A percentile compares a stretch with the other conserved stretches of the same genome.
phyloP scores from a whole-genome alignment of 1,140 invertebrate genomes.

The Platyura marginata region DNA sequence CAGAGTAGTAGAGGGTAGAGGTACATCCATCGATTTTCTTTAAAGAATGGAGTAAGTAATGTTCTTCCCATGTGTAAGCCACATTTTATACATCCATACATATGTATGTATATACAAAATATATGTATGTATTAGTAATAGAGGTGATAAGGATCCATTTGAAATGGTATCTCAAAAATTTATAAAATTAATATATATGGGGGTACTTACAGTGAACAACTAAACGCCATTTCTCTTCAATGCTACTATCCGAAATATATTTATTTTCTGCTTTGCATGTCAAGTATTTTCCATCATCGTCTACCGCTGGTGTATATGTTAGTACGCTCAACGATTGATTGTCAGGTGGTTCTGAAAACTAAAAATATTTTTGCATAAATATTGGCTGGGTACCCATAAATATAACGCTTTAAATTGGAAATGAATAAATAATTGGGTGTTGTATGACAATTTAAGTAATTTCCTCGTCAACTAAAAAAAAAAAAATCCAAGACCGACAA shows the following conservation, averaged over 20 bases:
- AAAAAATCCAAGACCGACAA: too few relatives aligned
- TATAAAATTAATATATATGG: slow-evolving; percentile 1
- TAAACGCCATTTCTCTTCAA: slow-evolving; percentile 65
- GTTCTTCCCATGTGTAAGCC: too few relatives aligned
- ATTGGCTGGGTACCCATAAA: too few relatives aligned
- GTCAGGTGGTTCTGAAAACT: slow-evolving; percentile 54
- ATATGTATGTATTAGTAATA: background rate
- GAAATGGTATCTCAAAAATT: background rate
- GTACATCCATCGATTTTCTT: too few relatives aligned
- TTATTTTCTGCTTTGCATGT: slow-evolving; percentile 77
- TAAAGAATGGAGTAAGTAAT: too few relatives aligned
- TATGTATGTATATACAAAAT: too few relatives aligned
- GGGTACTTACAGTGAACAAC: slow-evolving; percentile 54
- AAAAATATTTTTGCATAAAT: slow-evolving; percentile 13
- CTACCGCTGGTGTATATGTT: slow-evolving; percentile 57
- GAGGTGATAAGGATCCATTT: background rate
- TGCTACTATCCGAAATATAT: slow-evolving; percentile 53
- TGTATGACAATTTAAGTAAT: too few relatives aligned
- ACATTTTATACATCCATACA: too few relatives aligned
- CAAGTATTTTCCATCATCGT: slow-evolving; percentile 73
- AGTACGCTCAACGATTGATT: slow-evolving; percentile 71
- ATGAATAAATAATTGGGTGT: too few relatives aligned
- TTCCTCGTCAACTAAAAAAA: too few relatives aligned
- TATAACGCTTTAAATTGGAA: too few relatives aligned
- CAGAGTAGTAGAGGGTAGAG: too few relatives aligned